Conservation (phyloP, 1,140 invertebrate species). For the Neodiprion virginianus region DNA sequence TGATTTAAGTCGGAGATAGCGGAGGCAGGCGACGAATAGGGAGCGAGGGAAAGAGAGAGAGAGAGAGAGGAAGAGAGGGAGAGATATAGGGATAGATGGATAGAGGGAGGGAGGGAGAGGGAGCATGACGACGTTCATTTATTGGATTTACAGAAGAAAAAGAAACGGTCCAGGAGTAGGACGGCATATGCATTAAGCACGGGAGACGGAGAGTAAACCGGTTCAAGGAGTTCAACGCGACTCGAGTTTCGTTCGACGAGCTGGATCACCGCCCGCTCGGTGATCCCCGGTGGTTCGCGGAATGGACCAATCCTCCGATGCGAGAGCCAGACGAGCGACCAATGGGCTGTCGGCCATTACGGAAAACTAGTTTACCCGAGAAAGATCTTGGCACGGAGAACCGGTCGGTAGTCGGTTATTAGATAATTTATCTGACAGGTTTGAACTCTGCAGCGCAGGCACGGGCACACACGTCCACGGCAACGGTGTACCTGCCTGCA, state of each 20-base stretch:
- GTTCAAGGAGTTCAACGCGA: conserved; percentile 26
- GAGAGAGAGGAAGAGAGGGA: not conserved
- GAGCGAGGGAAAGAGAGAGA: not conserved
- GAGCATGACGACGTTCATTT: not conserved
- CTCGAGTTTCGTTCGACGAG: conserved; percentile 16
- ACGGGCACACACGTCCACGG: no score
- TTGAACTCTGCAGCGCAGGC: conserved; percentile 18
- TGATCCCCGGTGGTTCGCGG: not conserved
- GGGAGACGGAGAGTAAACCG: conserved; percentile 25
- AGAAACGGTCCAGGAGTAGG: not conserved
- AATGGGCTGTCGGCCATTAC: conserved; percentile 19
- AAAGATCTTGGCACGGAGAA: conserved; percentile 14
- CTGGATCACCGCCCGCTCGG: not conserved
- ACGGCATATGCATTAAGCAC: conserved; percentile 25
- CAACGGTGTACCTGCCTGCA: no score
- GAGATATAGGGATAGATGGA: not conserved
- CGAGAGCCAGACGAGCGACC: conserved; percentile 6
- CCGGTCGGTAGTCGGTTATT: conserved; percentile 28
- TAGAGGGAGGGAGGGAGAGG: conserved; percentile 2
- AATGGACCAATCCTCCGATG: not conserved
- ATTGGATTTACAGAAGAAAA: not conserved
- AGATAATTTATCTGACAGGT: conserved; percentile 30
- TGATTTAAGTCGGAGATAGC: conserved; percentile 6
- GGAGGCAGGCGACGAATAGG: not conserved
- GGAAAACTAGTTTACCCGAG: conserved; percentile 20